Percentiles rank a stretch among this genome's conserved stretches.
phyloP scores from a whole-genome alignment of 2,113 vertebrate genomes.

The Scomber scombrus region DNA sequence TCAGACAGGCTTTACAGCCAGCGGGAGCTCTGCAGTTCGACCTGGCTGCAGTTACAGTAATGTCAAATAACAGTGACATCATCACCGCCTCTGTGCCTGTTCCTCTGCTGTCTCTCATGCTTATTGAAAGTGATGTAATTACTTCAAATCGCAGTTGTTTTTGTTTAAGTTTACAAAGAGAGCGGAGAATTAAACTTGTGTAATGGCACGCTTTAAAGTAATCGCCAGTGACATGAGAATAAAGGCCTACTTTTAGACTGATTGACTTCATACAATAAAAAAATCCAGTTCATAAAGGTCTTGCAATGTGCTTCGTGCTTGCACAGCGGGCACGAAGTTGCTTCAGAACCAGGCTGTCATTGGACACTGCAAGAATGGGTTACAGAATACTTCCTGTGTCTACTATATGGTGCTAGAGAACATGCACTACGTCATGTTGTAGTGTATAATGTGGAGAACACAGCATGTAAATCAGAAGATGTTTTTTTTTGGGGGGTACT shows the following conservation, averaged over 20 bases:
- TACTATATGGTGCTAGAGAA: no score
- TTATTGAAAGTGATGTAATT: slow-evolving; percentile 61
- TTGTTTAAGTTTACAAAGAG: slow-evolving; percentile 13
- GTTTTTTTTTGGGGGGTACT: no score
- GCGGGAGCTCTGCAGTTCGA: slow-evolving; percentile 44
- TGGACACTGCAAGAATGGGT: no score
- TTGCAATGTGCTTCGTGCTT: no score
- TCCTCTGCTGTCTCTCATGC: slow-evolving; percentile 37
- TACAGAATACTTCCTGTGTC: no score
- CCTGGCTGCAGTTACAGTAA: slow-evolving; percentile 62
- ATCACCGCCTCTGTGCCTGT: slow-evolving; percentile 31
- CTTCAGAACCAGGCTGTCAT: no score
- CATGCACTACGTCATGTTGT: no score
- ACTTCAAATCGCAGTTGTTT: slow-evolving; percentile 34
- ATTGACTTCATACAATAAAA: neutral
- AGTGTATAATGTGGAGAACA: no score
- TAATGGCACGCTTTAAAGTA: slow-evolving; percentile 11
- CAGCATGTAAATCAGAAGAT: no score
- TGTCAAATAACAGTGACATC: slow-evolving; percentile 66
- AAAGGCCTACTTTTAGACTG: neutral
- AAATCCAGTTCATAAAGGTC: neutral
- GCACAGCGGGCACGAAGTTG: no score
- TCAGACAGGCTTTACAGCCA: slow-evolving; percentile 26
- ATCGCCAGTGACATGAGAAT: neutral
- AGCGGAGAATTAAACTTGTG: neutral